Evolutionary conservation across 2,888 invertebrate species (phyloP).

Genomic region (Aricia artaxerxes): DNA sequence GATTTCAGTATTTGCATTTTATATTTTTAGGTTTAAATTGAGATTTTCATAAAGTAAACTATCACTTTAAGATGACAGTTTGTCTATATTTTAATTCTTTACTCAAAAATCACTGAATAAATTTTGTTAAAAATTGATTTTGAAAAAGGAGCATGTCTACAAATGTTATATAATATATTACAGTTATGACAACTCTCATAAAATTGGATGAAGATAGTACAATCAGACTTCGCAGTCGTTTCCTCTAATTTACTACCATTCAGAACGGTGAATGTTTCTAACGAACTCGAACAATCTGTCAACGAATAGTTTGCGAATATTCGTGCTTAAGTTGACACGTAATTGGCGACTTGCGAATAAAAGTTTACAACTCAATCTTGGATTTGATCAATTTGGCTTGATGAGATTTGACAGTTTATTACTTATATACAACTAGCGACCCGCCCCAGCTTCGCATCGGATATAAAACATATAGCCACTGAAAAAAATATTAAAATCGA

Average conservation of each 20-base stretch:
- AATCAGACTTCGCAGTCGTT: neutral
- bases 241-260: neutral
- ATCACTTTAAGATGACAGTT: no score
- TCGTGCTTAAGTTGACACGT: neutral
- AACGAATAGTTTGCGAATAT: neutral
- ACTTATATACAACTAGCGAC: no score
- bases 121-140: no score
- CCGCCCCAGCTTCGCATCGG: no score
- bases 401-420: neutral
- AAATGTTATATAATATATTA: neutral
- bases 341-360: neutral
- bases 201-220: neutral
- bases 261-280: neutral
- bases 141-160: neutral
- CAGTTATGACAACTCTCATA: neutral
- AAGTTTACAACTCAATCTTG: neutral
- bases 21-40: neutral
- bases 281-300: neutral
- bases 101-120: no score
- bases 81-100: no score
- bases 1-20: neutral
- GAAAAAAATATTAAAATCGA: no score
- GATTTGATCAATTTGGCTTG: neutral
- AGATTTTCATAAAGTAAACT: no score
- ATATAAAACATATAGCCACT: no score